Evolutionary conservation across 2,888 invertebrate species (phyloP).

Genomic region (Aphidius colemani): DNA sequence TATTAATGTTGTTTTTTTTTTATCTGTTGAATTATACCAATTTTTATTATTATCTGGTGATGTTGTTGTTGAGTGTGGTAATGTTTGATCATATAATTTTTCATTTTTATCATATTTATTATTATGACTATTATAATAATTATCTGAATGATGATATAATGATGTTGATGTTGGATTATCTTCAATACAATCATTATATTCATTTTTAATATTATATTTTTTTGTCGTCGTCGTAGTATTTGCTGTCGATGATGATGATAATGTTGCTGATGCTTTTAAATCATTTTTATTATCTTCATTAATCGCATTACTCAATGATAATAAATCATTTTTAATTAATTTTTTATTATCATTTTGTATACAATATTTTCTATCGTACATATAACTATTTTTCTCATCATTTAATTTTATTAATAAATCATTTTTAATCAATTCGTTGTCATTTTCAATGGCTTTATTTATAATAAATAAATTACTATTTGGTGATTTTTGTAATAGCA

Average conservation of each 20-base stretch:
- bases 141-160: conserved; percentile 35
- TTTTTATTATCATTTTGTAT: background rate
- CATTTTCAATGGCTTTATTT: conserved; percentile 53
- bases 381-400: conserved; percentile 19
- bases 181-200: background rate
- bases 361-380: conserved; percentile 25
- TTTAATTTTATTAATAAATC: conserved; percentile 30
- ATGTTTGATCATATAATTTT: no score
- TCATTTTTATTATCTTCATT: no score
- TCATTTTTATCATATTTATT: no score
- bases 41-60: conserved; percentile 34
- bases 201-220: conserved; percentile 28
- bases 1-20: conserved; percentile 52
- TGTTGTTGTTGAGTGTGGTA: background rate
- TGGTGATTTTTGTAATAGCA: conserved; percentile 53
- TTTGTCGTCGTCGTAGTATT: no score
- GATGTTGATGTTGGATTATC: conserved; percentile 26
- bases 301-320: conserved; percentile 21
- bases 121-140: no score
- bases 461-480: conserved; percentile 57
- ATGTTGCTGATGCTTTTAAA: no score
- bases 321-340: conserved; percentile 23
- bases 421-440: conserved; percentile 28
- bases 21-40: conserved; percentile 39
- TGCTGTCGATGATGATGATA: no score